phyloP scores from a whole-genome alignment of 2,113 vertebrate species.

The Atractosteus spatula region DNA sequence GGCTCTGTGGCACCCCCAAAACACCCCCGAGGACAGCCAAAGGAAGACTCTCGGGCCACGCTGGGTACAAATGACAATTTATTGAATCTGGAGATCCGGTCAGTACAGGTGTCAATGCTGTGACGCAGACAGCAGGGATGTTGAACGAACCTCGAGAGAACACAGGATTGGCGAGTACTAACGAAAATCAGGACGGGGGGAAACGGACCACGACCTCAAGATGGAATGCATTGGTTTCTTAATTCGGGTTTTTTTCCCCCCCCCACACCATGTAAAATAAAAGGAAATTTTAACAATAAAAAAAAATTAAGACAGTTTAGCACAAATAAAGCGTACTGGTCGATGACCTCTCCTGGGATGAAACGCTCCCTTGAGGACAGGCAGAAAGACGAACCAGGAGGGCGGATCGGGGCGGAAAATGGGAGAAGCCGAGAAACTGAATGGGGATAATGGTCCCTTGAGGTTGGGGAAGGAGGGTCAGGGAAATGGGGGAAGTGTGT shows the following conservation, averaged over 20 bases:
- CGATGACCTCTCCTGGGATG: background rate
- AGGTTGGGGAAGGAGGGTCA: too few relatives aligned
- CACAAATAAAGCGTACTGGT: constrained; percentile 1
- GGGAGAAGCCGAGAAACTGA: too few relatives aligned
- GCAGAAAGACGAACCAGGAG: too few relatives aligned
- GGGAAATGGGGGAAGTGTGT: too few relatives aligned
- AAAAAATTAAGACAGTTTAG: constrained; percentile 5
- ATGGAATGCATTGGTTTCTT: constrained; percentile 58
- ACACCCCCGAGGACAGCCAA: background rate
- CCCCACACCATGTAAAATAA: constrained; percentile 41
- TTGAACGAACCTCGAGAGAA: constrained; percentile 52
- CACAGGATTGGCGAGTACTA: constrained; percentile 44
- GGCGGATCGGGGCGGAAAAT: too few relatives aligned
- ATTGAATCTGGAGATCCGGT: constrained; percentile 67
- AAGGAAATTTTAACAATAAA: constrained; percentile 31
- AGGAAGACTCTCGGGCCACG: constrained; percentile 12
- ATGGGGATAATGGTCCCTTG: too few relatives aligned
- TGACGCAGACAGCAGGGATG: constrained; percentile 61
- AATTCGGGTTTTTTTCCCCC: constrained; percentile 30
- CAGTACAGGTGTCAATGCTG: constrained; percentile 68
- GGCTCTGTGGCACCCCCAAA: too few relatives aligned
- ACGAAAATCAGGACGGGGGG: constrained; percentile 34
- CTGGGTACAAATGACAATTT: constrained; percentile 63
- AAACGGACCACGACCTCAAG: constrained; percentile 55
- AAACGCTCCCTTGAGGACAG: too few relatives aligned